These are phyloP conservation scores for Sinocyclocheilus anophthalmus DNA, from an alignment of 2,113 vertebrate genomes.

Conservation along the genomic window DNA sequence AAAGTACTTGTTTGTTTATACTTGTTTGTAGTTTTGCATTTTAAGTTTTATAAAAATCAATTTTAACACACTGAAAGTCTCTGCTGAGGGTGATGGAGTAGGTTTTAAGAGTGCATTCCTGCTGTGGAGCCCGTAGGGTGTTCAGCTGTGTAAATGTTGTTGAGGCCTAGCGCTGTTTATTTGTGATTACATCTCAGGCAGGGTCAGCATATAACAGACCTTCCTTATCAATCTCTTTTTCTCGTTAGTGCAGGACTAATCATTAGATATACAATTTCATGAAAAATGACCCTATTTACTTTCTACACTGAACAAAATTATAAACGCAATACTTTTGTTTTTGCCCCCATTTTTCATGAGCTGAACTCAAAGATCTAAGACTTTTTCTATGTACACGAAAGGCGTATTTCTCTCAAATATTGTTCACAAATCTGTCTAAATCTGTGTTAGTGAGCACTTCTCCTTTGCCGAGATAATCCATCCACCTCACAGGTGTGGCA, in stretches of 20 bases:
- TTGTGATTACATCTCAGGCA: constrained; percentile 21
- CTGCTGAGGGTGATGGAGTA: neutral
- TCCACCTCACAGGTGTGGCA: no score
- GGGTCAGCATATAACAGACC: neutral
- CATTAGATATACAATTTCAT: neutral
- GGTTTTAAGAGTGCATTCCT: constrained; percentile 20
- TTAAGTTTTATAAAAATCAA: neutral
- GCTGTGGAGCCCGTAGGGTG: constrained; percentile 52
- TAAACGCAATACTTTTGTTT: no score
- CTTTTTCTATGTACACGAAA: no score
- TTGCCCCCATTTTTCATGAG: no score
- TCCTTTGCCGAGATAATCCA: no score
- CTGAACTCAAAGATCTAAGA: no score
- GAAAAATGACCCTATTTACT: neutral
- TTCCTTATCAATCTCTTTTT: neutral
- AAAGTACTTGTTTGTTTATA: constrained; percentile 32
- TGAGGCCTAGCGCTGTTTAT: constrained; percentile 51
- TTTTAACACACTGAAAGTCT: neutral
- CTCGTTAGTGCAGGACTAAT: neutral
- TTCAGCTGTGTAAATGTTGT: constrained; percentile 60
- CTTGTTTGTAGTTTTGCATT: constrained; percentile 37
- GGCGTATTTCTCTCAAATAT: no score
- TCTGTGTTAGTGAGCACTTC: no score
- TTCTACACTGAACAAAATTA: neutral
- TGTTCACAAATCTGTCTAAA: no score